phyloP scores from a whole-genome alignment of 2,113 vertebrate species.

The Chaetura pelagica region DNA sequence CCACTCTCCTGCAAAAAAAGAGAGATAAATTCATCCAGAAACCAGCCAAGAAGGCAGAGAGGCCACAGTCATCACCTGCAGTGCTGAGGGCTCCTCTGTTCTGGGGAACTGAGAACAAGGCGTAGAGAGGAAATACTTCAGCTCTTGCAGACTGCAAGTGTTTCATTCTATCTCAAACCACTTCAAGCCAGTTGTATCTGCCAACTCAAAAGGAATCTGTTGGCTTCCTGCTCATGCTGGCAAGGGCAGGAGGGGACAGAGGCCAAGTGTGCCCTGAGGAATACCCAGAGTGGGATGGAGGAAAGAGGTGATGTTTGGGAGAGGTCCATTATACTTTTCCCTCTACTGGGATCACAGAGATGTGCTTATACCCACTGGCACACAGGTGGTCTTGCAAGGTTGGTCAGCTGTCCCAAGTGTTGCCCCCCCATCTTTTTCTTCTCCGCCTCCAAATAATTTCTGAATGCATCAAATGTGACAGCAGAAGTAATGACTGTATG shows the following conservation, averaged over 20 bases:
- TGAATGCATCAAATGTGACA: neutral
- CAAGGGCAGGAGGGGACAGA: neutral
- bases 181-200: neutral
- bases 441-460: neutral
- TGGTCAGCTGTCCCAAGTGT: too few relatives aligned
- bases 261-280: neutral
- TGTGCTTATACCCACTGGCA: neutral
- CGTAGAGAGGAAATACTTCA: neutral
- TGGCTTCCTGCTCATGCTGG: neutral
- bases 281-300: neutral
- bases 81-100: neutral
- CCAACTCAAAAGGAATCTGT: neutral
- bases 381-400: neutral
- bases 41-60: neutral
- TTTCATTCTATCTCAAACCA: neutral
- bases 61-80: neutral
- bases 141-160: neutral
- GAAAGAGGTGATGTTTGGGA: neutral
- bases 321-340: neutral
- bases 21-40: neutral
- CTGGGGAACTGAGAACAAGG: neutral
- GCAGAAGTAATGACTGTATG: neutral
- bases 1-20: neutral
- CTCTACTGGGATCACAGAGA: neutral
- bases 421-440: too few relatives aligned